Percentiles rank a stretch among this genome's conserved stretches.
These are phyloP conservation scores for Pterophyllum scalare DNA, from an alignment of 2,113 vertebrate species.

Conservation along the genomic window DNA sequence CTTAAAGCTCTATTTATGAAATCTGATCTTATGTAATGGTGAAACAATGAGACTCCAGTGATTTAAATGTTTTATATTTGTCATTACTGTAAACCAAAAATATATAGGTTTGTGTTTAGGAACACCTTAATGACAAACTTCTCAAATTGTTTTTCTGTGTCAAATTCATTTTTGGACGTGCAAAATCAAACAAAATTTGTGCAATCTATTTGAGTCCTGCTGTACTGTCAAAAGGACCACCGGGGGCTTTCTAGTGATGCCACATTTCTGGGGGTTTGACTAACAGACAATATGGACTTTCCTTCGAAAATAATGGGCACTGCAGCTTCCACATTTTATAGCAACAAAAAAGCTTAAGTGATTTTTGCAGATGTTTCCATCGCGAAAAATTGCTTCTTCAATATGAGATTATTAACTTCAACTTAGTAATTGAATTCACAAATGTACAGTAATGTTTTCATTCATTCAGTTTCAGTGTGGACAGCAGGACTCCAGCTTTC, in stretches of 20 bases:
- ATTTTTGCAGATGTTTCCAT: background rate
- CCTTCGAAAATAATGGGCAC: background rate
- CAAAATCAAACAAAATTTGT: background rate
- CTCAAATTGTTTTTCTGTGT: background rate
- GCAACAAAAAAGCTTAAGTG: background rate
- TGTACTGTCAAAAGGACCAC: background rate
- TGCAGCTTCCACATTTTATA: background rate
- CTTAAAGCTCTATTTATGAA: slow-evolving; percentile 27
- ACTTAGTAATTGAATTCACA: background rate
- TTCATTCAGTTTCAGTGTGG: background rate
- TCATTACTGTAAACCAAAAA: background rate
- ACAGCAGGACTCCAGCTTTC: background rate
- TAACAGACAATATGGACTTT: background rate
- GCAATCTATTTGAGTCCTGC: background rate
- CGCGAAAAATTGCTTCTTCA: background rate
- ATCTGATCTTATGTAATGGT: background rate
- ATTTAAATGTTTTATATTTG: background rate
- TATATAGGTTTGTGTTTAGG: background rate
- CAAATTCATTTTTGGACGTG: background rate
- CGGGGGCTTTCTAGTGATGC: background rate
- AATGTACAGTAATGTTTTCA: background rate
- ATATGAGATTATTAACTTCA: background rate
- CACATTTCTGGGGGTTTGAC: background rate
- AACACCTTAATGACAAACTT: background rate
- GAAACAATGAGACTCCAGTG: background rate